Evolutionary conservation across 2,888 invertebrate species (phyloP), one percentile per base, ranked within the genome.

Genomic region (Drosophila austrosaltans): DNA sequence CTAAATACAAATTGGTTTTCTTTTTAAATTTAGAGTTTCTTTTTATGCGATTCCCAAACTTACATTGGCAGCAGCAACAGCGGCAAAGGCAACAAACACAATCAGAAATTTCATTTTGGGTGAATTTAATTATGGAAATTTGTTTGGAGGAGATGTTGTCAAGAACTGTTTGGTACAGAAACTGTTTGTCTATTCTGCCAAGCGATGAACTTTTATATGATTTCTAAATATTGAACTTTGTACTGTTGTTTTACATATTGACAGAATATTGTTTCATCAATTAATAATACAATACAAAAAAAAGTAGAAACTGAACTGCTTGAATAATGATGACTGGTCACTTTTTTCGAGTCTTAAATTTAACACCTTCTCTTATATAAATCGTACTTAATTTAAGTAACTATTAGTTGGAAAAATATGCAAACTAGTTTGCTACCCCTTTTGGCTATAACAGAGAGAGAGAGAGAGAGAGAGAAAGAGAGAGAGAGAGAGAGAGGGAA

Each of bases 201-300:
- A 22, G 36, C 57, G 12, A 4, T 57, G 36, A 57, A 22, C 57
- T 57, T 57, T 57, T 57, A 57, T 57, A 57, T 57, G 57, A 57
- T 30, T 57, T 22, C 48, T 48, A 25, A 25, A 25, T 25, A 30
- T 25, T 48, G 48, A 25, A 48, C 48, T 57, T 57, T 22, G 57
- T 22, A 22, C 20, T 10, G 6, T 1, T 22, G 22, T 8, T 57
- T 20, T 57, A 22, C 39, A 39, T 39, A 36, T 57, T 39, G 36
- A 5, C 6, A 16, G 42, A 42, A 36, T 36, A 8, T 36, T 10
- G 8, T 36, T 36, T 36, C 8, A 36, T 36, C 42, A 42, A 42
- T 42, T 42, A 42, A 42, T 48, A 22, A 36, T 36, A 3, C 6
- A 6, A 36, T 8, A 36, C 8, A 36, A 36, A 36, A 36, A 36